Evolutionary conservation across 1,140 invertebrate species (phyloP), one percentile per base, ranked within the genome.

Genomic region (Brachystomella parvula): DNA sequence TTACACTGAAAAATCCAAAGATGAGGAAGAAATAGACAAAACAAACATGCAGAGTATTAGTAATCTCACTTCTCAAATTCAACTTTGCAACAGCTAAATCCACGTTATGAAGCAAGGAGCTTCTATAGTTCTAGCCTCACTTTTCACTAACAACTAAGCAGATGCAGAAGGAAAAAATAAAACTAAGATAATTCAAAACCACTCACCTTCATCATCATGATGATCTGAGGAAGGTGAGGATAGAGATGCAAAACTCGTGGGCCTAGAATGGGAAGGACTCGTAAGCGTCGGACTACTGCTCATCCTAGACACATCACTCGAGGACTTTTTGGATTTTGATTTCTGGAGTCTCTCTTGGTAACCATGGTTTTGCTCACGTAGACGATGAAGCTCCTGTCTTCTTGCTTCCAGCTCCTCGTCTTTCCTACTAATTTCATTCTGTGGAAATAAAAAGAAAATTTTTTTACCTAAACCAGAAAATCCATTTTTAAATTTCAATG

Each of bases 361-460:
- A 26, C 71, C 64, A 73, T 72, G 66, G 72, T 76, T 71, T 71
- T 75, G 66, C 67, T 74, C 68, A 63, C 75, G 56, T 35, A 73
- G 32, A 64, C 72, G 47, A 31, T 71, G 58, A 0, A 73, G 31
- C 53, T 73, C 72, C 30, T 65, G 67, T 3, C 72, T 35, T 58
- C 72, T 47, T 21, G 61, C 19, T 35, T 73, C 72, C 49, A 60
- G 31, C 28, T 73, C 69, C 28, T 73, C 72, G 58, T 73, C 69
- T 61, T 67, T 66, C 33, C 72, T 32, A 21, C 65, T 64, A 28
- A 73, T 61, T 60, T 73, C 72, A 66, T 59, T 65, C 71, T 72
- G 57, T 53, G 64, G n/a, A n/a, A n/a, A n/a, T n/a, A n/a, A n/a
- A n/a, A n/a, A n/a, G n/a, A n/a, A n/a, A n/a, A n/a, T n/a, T n/a